Evolutionary conservation across 2,888 invertebrate genomes (phyloP).

Genomic region (Callosobruchus maculatus): DNA sequence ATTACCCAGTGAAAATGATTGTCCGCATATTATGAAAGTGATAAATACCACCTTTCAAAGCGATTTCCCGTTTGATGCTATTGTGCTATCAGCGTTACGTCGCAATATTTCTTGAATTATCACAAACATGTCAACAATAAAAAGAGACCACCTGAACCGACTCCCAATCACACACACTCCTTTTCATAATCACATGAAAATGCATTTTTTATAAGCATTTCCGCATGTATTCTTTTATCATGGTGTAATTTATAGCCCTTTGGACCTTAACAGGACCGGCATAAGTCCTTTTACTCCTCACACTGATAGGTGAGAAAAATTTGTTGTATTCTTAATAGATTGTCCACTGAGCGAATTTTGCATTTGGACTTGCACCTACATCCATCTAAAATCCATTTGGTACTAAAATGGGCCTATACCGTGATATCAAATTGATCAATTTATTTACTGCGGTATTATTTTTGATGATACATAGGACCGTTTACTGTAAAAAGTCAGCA

Average conservation of each 20-base stretch:
- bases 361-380: no score
- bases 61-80: neutral
- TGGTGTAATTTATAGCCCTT: neutral
- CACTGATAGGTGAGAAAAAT: no score
- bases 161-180: neutral
- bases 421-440: no score
- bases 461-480: no score
- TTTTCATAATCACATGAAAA: neutral
- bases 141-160: neutral
- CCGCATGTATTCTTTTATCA: constrained; percentile 19
- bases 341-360: no score
- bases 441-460: no score
- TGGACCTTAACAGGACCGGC: neutral
- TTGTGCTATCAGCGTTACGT: neutral
- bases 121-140: neutral
- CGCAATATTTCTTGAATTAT: neutral
- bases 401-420: no score
- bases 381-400: no score
- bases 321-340: no score
- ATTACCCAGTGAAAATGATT: neutral
- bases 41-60: neutral
- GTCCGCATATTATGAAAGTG: neutral
- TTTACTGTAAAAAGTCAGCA: no score
- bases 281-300: neutral
- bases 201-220: constrained; percentile 18